These are phyloP conservation scores for Drosophila virilis DNA, from an alignment of 1,140 invertebrate species.

Conservation along the genomic window DNA sequence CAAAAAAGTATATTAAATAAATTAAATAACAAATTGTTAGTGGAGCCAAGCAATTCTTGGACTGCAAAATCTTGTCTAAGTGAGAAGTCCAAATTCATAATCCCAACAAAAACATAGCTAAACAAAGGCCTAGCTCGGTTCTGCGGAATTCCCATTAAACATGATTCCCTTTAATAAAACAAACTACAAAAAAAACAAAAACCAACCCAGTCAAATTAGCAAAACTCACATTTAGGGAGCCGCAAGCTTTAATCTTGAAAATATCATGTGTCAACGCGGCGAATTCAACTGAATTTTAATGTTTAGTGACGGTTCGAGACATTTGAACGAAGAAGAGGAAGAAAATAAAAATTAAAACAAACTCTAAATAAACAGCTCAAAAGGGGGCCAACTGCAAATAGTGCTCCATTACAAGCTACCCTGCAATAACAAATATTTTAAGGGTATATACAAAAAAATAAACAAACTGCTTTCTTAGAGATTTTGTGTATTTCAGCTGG, in stretches of 20 bases:
- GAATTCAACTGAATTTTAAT: constrained; percentile 23
- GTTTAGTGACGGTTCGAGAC: constrained; percentile 19
- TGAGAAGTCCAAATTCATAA: not conserved
- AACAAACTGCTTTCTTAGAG: too few relatives aligned
- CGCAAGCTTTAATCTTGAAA: not conserved
- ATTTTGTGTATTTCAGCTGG: too few relatives aligned
- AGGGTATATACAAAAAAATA: too few relatives aligned
- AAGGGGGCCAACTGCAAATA: not conserved
- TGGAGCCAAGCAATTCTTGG: not conserved
- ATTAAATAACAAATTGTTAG: not conserved
- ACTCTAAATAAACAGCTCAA: constrained; percentile 5
- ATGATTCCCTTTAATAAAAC: constrained; percentile 10
- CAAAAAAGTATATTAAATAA: not conserved
- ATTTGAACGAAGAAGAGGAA: not conserved
- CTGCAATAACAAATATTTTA: not conserved
- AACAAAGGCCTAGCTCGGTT: constrained; percentile 5
- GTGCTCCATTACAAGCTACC: not conserved
- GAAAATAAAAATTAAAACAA: not conserved
- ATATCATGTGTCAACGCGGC: constrained; percentile 10
- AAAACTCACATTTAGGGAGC: constrained; percentile 9
- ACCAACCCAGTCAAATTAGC: not conserved
- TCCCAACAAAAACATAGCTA: not conserved
- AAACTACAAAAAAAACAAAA: not conserved
- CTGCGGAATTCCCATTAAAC: constrained; percentile 20
- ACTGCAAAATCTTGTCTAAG: too few relatives aligned